Evolutionary conservation across 2,888 invertebrate genomes (phyloP).

Genomic region (Spodoptera exigua): DNA sequence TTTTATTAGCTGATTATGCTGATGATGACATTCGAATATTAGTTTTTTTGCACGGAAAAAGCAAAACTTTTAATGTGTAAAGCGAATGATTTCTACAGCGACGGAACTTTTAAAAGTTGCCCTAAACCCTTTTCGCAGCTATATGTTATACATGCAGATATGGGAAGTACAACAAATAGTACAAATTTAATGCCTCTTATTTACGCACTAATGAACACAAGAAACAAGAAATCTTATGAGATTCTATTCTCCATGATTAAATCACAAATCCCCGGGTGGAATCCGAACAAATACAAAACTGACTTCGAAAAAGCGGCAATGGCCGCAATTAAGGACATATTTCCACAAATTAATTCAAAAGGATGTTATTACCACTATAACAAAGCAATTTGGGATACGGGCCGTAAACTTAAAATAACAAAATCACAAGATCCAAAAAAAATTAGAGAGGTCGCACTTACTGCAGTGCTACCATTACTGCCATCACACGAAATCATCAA

Average conservation of each 20-base stretch:
- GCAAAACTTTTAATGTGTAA: slow-evolving; percentile 11
- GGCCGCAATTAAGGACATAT: too few relatives aligned
- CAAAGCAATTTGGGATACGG: too few relatives aligned
- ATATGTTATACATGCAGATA: slow-evolving; percentile 17
- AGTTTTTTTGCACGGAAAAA: slow-evolving; percentile 17
- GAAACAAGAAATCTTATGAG: slow-evolving; percentile 11
- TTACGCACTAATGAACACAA: slow-evolving; percentile 24
- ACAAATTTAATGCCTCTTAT: slow-evolving; percentile 21
- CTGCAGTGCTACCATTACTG: too few relatives aligned
- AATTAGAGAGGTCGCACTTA: too few relatives aligned
- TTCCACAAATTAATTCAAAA: too few relatives aligned
- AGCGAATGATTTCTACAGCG: slow-evolving; percentile 11
- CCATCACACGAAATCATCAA: too few relatives aligned
- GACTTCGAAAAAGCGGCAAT: slow-evolving; percentile 24
- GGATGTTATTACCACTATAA: too few relatives aligned
- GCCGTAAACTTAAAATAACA: too few relatives aligned
- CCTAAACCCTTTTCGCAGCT: slow-evolving; percentile 23
- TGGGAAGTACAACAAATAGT: slow-evolving; percentile 17
- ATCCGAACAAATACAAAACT: slow-evolving; percentile 18
- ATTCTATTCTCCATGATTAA: slow-evolving; percentile 15
- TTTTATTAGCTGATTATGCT: slow-evolving; percentile 21
- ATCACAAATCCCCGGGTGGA: slow-evolving; percentile 19
- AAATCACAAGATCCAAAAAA: too few relatives aligned
- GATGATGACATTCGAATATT: slow-evolving; percentile 14
- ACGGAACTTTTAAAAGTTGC: slow-evolving; percentile 25